A percentile compares a stretch with the other conserved stretches of the same genome.
These are phyloP conservation scores for Holothuria glaberrima DNA, from an alignment of 35 echinoderm and acorn worm genomes.

Conservation along the genomic window DNA sequence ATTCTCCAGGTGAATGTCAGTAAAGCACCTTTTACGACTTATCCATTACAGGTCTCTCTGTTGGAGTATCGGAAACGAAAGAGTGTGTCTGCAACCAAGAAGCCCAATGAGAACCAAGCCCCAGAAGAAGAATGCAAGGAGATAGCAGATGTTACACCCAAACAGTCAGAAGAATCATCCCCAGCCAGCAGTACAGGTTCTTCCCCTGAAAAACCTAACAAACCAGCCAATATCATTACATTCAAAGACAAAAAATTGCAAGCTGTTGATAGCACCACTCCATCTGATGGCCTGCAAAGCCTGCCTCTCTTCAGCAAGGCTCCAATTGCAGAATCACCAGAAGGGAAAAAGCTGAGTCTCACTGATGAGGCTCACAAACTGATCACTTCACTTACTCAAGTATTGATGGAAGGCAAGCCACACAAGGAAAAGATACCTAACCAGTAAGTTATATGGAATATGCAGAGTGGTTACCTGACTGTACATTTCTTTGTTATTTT, in stretches of 20 bases:
- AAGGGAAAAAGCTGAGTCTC: conserved; percentile 69
- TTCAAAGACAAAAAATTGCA: conserved; percentile 46
- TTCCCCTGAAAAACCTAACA: conserved; percentile 46
- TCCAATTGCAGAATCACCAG: conserved; percentile 6
- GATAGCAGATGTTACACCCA: background rate
- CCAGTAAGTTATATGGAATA: conserved; percentile 1
- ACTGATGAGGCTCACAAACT: conserved; percentile 81
- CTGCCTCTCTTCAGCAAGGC: conserved; percentile 55
- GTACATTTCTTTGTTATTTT: too few relatives aligned
- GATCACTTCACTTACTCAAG: conserved; percentile 79
- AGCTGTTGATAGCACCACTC: background rate
- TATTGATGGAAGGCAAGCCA: conserved; percentile 68
- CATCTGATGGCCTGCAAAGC: conserved; percentile 16
- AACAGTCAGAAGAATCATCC: background rate
- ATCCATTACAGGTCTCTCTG: conserved; percentile 72
- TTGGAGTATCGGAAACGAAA: conserved; percentile 83
- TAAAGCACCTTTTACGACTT: background rate
- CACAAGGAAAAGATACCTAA: background rate
- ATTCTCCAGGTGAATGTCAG: background rate
- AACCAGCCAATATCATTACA: conserved; percentile 46
- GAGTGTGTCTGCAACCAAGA: conserved; percentile 21
- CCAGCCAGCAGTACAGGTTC: conserved; percentile 38
- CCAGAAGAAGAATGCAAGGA: conserved; percentile 2
- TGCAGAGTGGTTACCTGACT: background rate
- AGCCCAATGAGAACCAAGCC: background rate